Evolutionary conservation across 2,888 invertebrate genomes (phyloP).

Genomic region (Linnaemya tessellans): DNA sequence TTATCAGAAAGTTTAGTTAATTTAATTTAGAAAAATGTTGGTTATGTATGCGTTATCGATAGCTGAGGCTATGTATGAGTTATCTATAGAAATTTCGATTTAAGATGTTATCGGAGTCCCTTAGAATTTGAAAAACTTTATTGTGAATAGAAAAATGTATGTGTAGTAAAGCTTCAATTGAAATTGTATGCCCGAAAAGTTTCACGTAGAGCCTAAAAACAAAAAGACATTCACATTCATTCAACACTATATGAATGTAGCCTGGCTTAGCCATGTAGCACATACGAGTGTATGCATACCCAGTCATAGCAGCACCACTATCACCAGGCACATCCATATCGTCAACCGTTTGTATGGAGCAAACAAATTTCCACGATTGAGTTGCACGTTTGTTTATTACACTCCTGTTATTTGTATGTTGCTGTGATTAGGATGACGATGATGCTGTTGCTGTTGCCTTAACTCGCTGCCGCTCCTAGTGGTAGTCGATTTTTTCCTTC

Average conservation of each 20-base stretch:
- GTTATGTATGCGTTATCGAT: no score
- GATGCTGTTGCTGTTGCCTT: constrained; percentile 28
- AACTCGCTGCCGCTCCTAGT: constrained; percentile 55
- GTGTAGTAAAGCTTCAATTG: not conserved
- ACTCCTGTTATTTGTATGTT: constrained; percentile 62
- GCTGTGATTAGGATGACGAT: constrained; percentile 30
- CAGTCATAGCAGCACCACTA: constrained; percentile 8
- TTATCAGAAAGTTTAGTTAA: no score
- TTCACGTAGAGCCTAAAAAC: constrained; percentile 28
- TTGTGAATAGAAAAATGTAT: not conserved
- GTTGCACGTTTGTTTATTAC: constrained; percentile 70
- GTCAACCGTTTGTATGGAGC: constrained; percentile 52
- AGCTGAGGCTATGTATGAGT: no score
- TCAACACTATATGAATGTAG: constrained; percentile 40
- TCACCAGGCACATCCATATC: constrained; percentile 31
- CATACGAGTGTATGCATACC: not conserved
- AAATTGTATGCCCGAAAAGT: not conserved
- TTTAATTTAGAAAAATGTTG: no score
- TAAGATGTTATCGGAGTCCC: no score
- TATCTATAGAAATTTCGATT: not conserved
- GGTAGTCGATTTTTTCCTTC: not conserved
- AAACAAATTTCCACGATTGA: constrained; percentile 69
- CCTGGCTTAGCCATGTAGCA: constrained; percentile 8
- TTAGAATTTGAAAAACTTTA: not conserved
- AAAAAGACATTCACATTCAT: constrained; percentile 1